Conservation (phyloP, 2,888 invertebrate species). For the Rhogogaster chlorosoma region DNA sequence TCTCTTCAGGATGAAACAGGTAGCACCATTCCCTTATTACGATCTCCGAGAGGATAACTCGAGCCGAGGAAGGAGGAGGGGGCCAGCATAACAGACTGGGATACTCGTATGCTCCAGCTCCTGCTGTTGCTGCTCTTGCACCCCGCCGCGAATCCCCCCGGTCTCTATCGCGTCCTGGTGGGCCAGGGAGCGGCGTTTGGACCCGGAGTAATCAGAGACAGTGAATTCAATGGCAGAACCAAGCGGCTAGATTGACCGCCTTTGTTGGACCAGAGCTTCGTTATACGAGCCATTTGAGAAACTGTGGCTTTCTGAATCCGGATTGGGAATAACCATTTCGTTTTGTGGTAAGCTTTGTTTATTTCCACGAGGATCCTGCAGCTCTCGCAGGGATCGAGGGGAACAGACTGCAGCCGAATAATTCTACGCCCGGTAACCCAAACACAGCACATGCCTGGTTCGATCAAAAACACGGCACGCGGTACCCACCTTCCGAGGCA, state of each 20-base stretch:
- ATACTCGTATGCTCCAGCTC: not conserved
- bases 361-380: too few species aligned
- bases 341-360: not conserved
- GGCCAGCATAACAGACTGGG: not conserved
- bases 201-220: conserved; percentile 40
- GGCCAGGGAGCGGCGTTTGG: conserved; percentile 18
- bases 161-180: conserved; percentile 12
- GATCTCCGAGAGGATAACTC: conserved; percentile 9
- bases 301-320: not conserved
- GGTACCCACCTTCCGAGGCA: not conserved
- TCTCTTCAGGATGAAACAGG: not conserved
- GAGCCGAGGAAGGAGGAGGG: not conserved
- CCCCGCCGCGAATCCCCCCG: conserved; percentile 38
- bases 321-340: not conserved
- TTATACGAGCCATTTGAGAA: conserved; percentile 10
- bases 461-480: not conserved
- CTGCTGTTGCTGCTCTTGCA: not conserved
- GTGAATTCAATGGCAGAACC: conserved; percentile 30
- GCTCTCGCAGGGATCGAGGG: not conserved
- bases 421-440: not conserved
- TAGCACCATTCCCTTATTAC: conserved; percentile 23
- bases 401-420: not conserved
- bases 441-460: conserved; percentile 19
- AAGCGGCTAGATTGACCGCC: conserved; percentile 40
- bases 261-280: conserved; percentile 10